Base-by-base conservation (phyloP, 1,140 invertebrate genomes). In the Gonatopus flavifemur region DNA sequence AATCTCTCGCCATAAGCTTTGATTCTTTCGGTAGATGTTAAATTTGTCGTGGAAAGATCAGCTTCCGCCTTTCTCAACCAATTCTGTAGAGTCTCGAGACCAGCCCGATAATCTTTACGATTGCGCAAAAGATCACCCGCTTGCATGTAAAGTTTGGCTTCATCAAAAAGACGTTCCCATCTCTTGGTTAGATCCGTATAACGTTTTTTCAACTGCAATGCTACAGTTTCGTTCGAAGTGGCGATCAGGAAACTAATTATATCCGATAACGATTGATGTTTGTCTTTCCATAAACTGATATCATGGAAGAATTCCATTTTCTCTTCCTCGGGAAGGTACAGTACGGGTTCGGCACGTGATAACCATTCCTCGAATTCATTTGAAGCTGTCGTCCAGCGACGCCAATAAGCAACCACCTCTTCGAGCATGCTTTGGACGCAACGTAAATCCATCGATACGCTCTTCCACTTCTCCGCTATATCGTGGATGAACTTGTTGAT, bases 241-340 rank as follows among this genome's bases (percentile, higher is more conserved):
- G 92, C 92, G 21, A 92, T 88, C 18, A 97, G 72, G 70, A 95
- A 97, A 46, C 88, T 91, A 4, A 90, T 91, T 0, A 90, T 88
- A 49, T 95, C 92, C 7, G 88, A 87, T 3, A 97, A 62, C 1
- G 87, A 74, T 64, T 91, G 85, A 59, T 92, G 87, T 67, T 89
- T 93, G 60, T 96, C 91, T 69, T 93, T 90, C 90, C 92, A 94
- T 2, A 91, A 81, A 32, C 86, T 88, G 16, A 97, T 84, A 61
- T 96, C 92, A 74, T 93, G 85, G 77, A 94, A 93, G 76, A 91
- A 94, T 64, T 93, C 91, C 78, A 94, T 86, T 67, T 83, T 86
- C 36, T 91, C 85, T 45, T 95, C 91, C 77, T 96, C 93, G 2
- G 87, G 82, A 3, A 87, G 79, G 36, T 84, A 80, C 2, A 93